Evolutionary conservation across 1,140 invertebrate species (phyloP).

Genomic region (Uloborus diversus): DNA sequence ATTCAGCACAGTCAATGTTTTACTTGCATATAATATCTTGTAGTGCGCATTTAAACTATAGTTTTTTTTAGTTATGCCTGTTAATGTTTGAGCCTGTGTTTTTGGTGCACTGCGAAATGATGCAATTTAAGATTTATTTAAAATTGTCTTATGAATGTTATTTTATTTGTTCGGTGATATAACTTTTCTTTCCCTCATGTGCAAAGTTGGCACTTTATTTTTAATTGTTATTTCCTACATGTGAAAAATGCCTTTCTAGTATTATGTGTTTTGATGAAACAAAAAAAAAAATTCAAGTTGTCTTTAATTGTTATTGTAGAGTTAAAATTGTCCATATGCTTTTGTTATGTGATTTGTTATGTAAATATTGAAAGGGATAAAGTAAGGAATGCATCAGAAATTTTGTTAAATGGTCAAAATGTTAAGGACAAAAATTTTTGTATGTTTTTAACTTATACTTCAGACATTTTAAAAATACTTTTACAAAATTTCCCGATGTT

Average conservation of each 20-base stretch:
- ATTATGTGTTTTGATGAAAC: constrained; percentile 39
- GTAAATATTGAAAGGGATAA: too few species aligned
- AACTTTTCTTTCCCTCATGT: constrained; percentile 26
- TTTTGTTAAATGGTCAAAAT: neutral
- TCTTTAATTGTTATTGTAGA: constrained; percentile 25
- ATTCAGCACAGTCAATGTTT: constrained; percentile 52
- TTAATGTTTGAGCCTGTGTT: constrained; percentile 47
- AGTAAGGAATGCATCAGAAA: too few species aligned
- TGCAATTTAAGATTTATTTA: constrained; percentile 18
- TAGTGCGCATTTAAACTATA: constrained; percentile 53
- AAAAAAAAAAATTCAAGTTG: constrained; percentile 7
- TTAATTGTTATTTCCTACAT: constrained; percentile 18
- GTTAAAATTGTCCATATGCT: constrained; percentile 35
- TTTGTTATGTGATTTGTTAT: constrained; percentile 20
- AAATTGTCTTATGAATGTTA: constrained; percentile 1
- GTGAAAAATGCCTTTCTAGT: constrained; percentile 31
- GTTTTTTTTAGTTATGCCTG: constrained; percentile 45
- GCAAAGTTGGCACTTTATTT: neutral
- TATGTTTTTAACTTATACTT: neutral
- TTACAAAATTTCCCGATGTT: too few species aligned
- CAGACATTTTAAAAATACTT: too few species aligned
- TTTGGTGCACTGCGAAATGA: constrained; percentile 32
- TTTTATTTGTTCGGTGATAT: neutral
- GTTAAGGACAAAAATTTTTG: neutral
- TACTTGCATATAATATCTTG: constrained; percentile 46